These are phyloP conservation scores for Heteractis magnifica DNA, from an alignment of 92 coral and sea anemone species.

Conservation along the genomic window DNA sequence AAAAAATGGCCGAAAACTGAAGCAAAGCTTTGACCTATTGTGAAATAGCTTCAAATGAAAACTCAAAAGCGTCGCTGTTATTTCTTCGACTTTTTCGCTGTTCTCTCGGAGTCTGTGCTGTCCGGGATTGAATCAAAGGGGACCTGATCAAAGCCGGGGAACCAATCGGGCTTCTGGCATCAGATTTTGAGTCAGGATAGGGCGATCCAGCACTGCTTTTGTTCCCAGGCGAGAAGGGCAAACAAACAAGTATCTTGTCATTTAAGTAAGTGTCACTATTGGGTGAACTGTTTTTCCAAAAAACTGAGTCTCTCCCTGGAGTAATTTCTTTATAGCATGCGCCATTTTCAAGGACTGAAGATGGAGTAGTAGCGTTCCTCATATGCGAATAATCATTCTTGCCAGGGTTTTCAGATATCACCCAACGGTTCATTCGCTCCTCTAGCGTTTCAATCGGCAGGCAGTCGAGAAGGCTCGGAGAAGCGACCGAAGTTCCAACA, in stretches of 20 bases:
- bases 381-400: not conserved
- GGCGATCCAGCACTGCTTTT: not conserved
- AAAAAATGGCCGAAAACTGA: not conserved
- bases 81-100: constrained; percentile 1
- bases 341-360: not conserved
- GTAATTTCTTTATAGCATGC: not conserved
- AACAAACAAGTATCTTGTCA: not conserved
- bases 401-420: constrained; percentile 1
- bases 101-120: not conserved
- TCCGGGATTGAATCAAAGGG: not conserved
- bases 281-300: not conserved
- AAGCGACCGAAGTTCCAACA: not conserved
- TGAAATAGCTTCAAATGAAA: not conserved
- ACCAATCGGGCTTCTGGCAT: not conserved
- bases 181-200: not conserved
- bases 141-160: not conserved
- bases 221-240: not conserved
- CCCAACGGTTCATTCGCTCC: constrained; percentile 24
- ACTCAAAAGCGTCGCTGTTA: not conserved
- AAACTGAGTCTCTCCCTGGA: not conserved
- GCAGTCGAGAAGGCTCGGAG: constrained; percentile 9
- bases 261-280: not conserved
- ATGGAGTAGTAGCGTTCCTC: not conserved
- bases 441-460: constrained; percentile 24
- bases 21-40: not conserved